Evolutionary conservation across 2,797 vertebrate species (phyloP), one percentile per base, ranked within the genome.

Genomic region (Mallotus villosus): DNA sequence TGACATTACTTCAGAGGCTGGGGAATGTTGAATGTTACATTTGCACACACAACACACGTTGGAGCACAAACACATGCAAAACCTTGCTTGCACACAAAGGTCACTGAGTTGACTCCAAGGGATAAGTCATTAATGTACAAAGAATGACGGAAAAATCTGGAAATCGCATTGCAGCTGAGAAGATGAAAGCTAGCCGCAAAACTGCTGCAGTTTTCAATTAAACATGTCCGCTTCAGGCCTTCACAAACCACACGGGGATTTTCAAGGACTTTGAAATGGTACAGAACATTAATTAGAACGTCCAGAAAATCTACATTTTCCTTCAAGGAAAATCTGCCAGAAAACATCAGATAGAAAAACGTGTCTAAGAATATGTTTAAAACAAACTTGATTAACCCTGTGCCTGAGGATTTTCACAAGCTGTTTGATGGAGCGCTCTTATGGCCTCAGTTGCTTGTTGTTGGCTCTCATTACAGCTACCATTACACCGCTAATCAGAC

Each of bases 171-270:
- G 77, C 84, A 85, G 75, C 70, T 81, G 75, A 81, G 77, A 71
- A 76, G 71, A 79, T 77, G 76, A 79, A 81, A 64, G 34, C 58
- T 70, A 72, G 70, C 78, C 77, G 57, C 69, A 76, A 79, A 84
- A 82, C 75, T 68, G 78, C 81, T 80, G 86, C 81, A 74, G 77
- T 74, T 83, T 86, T 86, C 81, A 87, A 88, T 87, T 85, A 88
- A 78, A 67, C 67, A 79, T 77, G 70, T 66, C 25, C 22, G 73
- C 78, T 86, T 78, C 72, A 62, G 62, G 75, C 84, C 80, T 72
- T 14, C 0, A 55, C 81, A 67, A 87, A 71, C 82, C 84, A 80
- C 78, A 68, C 32, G 81, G 78, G 70, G 83, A 81, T 71, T 68
- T 68, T 66, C 75, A 82, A 80, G 71, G 77, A 76, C 82, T 75